phyloP scores from a whole-genome alignment of 2,797 vertebrate genomes.

The Cercopithecus hamlyni region DNA sequence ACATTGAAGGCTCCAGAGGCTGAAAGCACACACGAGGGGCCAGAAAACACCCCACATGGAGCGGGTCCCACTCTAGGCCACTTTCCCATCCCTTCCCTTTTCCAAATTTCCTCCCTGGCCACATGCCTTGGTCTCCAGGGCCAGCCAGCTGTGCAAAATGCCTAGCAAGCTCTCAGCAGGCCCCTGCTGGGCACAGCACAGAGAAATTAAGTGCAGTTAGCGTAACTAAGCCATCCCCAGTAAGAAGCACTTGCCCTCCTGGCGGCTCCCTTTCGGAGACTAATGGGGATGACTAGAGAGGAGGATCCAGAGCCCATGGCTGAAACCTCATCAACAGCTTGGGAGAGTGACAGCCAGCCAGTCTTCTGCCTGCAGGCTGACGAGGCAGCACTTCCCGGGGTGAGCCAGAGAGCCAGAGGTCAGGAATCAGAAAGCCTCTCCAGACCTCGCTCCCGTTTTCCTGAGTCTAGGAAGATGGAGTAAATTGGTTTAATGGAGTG shows the following conservation, averaged over 20 bases:
- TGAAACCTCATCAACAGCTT: background rate
- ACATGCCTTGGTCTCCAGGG: background rate
- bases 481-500: slow-evolving; percentile 64
- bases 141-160: background rate
- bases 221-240: background rate
- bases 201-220: slow-evolving; percentile 62
- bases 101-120: background rate
- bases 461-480: slow-evolving; percentile 6
- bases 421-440: slow-evolving; percentile 13
- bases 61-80: rapidly evolving
- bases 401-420: slow-evolving; percentile 11
- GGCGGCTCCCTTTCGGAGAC: background rate
- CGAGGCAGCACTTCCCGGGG: background rate
- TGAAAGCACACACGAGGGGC: background rate
- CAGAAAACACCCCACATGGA: background rate
- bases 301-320: background rate
- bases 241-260: background rate
- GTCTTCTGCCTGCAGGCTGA: background rate
- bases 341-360: background rate
- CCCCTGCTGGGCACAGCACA: slow-evolving; percentile 27
- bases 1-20: background rate
- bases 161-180: background rate
- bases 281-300: background rate
- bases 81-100: too few species aligned
- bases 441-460: background rate